Conservation (phyloP, 1,140 invertebrate genomes). For the Delia radicum region DNA sequence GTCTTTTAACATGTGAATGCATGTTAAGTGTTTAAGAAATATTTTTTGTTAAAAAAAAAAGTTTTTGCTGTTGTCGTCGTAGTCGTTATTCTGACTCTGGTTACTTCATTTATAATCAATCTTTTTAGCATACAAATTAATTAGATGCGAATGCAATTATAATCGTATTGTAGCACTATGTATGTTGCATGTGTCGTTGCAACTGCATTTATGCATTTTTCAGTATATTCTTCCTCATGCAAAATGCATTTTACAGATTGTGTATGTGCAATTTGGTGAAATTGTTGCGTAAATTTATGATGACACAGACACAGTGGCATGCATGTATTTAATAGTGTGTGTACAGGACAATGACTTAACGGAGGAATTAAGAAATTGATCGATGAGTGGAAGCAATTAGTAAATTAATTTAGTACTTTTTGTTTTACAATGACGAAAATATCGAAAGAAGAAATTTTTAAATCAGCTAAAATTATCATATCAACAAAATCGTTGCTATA, state of each 20-base stretch:
- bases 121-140: conserved; percentile 55
- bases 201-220: not conserved
- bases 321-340: not conserved
- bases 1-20: too few species aligned
- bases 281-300: conserved; percentile 9
- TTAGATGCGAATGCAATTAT: conserved; percentile 57
- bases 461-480: too few species aligned
- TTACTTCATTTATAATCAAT: conserved; percentile 28
- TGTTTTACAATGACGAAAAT: too few species aligned
- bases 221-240: not conserved
- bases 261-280: not conserved
- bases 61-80: not conserved
- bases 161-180: conserved; percentile 40
- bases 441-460: too few species aligned
- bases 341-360: conserved; percentile 18
- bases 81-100: conserved; percentile 10
- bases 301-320: not conserved
- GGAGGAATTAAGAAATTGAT: conserved; percentile 13
- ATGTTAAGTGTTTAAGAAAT: not conserved
- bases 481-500: too few species aligned
- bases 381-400: conserved; percentile 18
- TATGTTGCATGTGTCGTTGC: not conserved
- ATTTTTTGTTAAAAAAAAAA: too few species aligned
- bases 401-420: conserved; percentile 7
- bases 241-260: not conserved